These are phyloP conservation scores for Acyrthosiphon pisum DNA, from an alignment of 1,140 invertebrate genomes.

Conservation along the genomic window DNA sequence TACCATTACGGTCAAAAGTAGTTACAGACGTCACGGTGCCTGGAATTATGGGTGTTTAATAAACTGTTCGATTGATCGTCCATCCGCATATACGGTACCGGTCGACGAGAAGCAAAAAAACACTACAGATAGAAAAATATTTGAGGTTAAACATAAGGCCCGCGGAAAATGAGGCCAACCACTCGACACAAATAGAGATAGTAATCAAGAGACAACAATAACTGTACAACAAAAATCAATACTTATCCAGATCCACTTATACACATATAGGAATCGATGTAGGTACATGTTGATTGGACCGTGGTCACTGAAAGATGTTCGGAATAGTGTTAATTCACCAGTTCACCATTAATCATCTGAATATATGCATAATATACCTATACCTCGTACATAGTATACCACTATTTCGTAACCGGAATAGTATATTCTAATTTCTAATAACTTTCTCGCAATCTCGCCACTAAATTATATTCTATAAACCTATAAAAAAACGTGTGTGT, in stretches of 20 bases:
- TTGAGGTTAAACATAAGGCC: not conserved
- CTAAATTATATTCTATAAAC: not conserved
- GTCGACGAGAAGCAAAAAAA: not conserved
- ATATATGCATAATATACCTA: not conserved
- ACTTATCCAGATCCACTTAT: not conserved
- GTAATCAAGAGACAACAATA: not conserved
- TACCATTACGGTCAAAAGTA: not conserved
- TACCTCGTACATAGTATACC: not conserved
- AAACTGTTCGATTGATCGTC: not conserved
- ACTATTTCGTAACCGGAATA: constrained; percentile 1
- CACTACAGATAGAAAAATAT: not conserved
- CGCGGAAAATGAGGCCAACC: not conserved
- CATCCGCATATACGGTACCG: too few species aligned
- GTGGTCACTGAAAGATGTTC: not conserved
- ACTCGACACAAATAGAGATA: not conserved
- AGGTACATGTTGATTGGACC: not conserved
- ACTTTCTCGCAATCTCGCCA: not conserved
- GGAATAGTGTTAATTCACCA: not conserved
- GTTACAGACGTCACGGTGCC: not conserved
- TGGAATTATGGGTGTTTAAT: not conserved
- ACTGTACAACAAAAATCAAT: not conserved
- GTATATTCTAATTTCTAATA: not conserved
- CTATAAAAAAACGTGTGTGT: not conserved
- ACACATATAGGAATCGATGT: not conserved
- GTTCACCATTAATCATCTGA: not conserved